Percentiles rank a stretch among this genome's conserved stretches.
Conservation (phyloP, 2,113 vertebrate genomes). For the Thryonomys swinderianus region DNA sequence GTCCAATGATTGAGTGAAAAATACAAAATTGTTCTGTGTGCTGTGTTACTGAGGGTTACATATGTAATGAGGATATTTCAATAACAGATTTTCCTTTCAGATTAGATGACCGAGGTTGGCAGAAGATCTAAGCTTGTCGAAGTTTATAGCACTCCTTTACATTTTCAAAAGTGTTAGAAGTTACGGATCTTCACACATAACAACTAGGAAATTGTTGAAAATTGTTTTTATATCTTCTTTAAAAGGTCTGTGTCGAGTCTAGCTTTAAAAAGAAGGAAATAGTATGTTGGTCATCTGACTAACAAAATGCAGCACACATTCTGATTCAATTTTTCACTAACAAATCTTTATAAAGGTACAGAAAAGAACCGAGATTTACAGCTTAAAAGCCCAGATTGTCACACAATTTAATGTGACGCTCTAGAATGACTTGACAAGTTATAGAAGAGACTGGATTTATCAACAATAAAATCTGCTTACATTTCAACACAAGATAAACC, state of each 20-base stretch:
- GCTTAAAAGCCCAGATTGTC: not conserved
- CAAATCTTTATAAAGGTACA: not conserved
- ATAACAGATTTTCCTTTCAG: not conserved
- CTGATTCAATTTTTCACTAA: slow-evolving; percentile 8
- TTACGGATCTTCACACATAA: not conserved
- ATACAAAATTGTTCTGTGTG: not conserved
- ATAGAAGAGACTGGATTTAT: slow-evolving; percentile 1
- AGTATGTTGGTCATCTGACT: not conserved
- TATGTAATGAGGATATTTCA: not conserved
- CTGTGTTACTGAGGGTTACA: not conserved
- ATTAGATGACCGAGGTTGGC: not conserved
- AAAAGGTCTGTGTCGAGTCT: not conserved
- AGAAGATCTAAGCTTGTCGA: not conserved
- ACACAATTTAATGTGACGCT: slow-evolving; percentile 11
- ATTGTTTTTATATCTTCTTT: not conserved
- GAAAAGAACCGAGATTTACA: not conserved
- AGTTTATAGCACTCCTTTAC: not conserved
- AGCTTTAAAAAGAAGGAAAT: not conserved
- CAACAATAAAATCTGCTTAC: not conserved
- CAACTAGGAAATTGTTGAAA: not conserved
- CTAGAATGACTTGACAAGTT: not conserved
- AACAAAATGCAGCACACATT: not conserved
- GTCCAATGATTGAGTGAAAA: not conserved
- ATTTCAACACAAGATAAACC: not conserved
- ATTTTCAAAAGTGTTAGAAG: not conserved